A percentile compares a stretch with the other conserved stretches of the same genome.
Evolutionary conservation across 2,888 invertebrate species (phyloP).

Genomic region (Priocnemis perturbator): DNA sequence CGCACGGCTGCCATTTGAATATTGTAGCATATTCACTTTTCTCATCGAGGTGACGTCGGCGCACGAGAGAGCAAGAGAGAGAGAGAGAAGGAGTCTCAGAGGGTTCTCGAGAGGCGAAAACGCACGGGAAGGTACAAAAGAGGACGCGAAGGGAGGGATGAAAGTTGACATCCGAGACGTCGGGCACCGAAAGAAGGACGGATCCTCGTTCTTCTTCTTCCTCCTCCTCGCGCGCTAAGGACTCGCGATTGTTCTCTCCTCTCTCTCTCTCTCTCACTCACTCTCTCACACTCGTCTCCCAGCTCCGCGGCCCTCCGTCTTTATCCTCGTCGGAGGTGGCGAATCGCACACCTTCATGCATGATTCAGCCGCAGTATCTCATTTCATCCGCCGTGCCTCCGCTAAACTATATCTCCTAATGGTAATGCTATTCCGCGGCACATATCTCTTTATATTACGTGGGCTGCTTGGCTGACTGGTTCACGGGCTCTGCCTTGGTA

Average conservation of each 20-base stretch:
- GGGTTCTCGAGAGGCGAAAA: too few species aligned
- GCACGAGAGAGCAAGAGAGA: constrained; percentile 38
- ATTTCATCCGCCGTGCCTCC: constrained; percentile 72
- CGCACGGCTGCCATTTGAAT: constrained; percentile 70
- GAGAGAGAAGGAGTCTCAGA: too few species aligned
- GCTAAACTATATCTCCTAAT: constrained; percentile 75
- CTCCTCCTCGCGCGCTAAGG: too few species aligned
- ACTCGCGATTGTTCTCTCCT: not conserved
- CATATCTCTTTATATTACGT: constrained; percentile 75
- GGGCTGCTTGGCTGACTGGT: constrained; percentile 65
- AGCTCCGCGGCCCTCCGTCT: not conserved
- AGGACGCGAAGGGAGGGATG: constrained; percentile 15
- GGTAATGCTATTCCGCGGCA: constrained; percentile 74
- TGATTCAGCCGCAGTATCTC: constrained; percentile 75
- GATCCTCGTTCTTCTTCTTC: not conserved
- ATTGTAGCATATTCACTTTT: constrained; percentile 74
- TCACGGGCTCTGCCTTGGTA: constrained; percentile 31
- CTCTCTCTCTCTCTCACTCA: not conserved
- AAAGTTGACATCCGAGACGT: not conserved
- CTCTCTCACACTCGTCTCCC: not conserved
- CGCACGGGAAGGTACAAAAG: constrained; percentile 20
- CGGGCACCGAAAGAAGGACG: not conserved
- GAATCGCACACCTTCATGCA: constrained; percentile 74
- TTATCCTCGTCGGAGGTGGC: constrained; percentile 51
- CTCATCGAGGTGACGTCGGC: constrained; percentile 53